Base-by-base conservation (phyloP, 2,888 invertebrate genomes). In the Oxycera nigricornis region DNA sequence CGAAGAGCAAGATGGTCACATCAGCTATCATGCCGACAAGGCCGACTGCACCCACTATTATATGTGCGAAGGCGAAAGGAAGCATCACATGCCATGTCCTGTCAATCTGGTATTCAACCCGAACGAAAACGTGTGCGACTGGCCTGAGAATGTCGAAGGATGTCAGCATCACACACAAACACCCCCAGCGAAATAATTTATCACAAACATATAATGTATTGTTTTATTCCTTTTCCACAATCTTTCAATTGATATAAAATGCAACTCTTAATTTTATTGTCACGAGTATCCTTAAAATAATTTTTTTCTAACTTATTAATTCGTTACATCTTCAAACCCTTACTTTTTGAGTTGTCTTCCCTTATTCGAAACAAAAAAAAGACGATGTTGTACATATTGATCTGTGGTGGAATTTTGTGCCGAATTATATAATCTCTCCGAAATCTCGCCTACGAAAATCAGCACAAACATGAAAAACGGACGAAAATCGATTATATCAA, bases 11-110 rank as follows among this genome's bases (percentile, higher is more conserved):
- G 96, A 96, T 74, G 96, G 96, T n/a, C 95, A 96, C 84, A 96
- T 96, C 77, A 95, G 95, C 75, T 97, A 96, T 85, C 96, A 96
- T 83, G 89, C 91, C 1, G 96, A 97, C 86, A 92, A 93, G 83
- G 91, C 91, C 28, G 96, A 96, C 84, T 97, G 96, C 84, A 94
- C 95, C 73, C 94, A 93, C 89, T 97, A 96, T 86, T 96, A 94
- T 87, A 96, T 96, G 96, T 97, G 96, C 82, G 96, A 96, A 86
- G 96, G 96, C 35, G 96, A 96, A 83, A 89, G 96, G 72, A 95
- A 95, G 83, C 96, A 96, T 82, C 96, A 96, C 87, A 96, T 96
- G 96, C 96, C 96, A 59, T 97, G 96, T 83, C 96, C 96, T 6
- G 90, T 91, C 68, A 95, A 96, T 86, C 88, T 97, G 76, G 96